Evolutionary conservation across 1,140 invertebrate species (phyloP), one percentile per base, ranked within the genome.

Genomic region (Bombus polaris): DNA sequence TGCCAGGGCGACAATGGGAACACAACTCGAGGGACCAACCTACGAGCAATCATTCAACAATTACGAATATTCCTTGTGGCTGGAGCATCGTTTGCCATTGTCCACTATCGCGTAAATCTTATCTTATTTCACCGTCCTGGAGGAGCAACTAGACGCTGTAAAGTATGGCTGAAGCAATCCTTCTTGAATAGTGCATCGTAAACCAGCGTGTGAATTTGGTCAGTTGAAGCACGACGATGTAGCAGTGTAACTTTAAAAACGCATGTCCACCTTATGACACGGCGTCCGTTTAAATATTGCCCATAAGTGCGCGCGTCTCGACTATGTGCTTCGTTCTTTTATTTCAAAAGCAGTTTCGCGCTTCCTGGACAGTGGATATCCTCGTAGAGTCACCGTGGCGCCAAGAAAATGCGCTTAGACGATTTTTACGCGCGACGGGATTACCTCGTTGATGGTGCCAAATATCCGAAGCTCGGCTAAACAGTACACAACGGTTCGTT

Each of bases 221-320:
- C 73, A 53, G 44, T 59, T 28, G 25, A 28, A 28, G 32, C 53
- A 53, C 9, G 25, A 18, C 42, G 28, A 57, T 9, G n/a, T 12
- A 6, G 57, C 8, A 15, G 12, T 28, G 1, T 53, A 37, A 15
- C 65, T 82, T 90, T 81, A 89, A 77, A 87, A 89, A 87, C 81
- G 59, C 53, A 81, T 12, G 37, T n/a, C 9, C 73, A 79, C 76
- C 75, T 87, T 79, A 53, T 13, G 32, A 37, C 44, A 53, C 35
- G 42, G 35, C 28, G 28, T 13, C 12, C 37, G 62, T 68, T 81
- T 42, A 77, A 73, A 65, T 66, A 3, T 22, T 13, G 68, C 59
- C 47, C 37, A 1, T 32, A 3, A 1, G 4, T 35, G 53, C 32
- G 44, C 42, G 2, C 18, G 9, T 18, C 0, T 47, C 18, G 9